phyloP scores from a whole-genome alignment of 2,113 vertebrate genomes.

The Mesocricetus auratus region DNA sequence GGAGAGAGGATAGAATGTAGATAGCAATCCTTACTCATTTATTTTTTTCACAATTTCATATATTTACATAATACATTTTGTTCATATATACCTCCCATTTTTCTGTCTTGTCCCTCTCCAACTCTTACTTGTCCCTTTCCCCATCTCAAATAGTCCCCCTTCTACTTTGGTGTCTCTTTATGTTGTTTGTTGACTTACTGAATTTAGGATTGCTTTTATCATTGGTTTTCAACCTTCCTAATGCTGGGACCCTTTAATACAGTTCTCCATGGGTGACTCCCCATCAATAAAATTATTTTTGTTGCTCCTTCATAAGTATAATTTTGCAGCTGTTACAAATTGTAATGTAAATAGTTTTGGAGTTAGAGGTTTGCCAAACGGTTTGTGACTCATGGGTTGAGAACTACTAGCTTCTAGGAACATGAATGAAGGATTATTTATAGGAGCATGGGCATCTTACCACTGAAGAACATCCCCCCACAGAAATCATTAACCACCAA shows the following conservation, averaged over 20 bases:
- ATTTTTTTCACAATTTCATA: not conserved
- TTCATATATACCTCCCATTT: not conserved
- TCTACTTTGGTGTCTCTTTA: not conserved
- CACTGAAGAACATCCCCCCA: not conserved
- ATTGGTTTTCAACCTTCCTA: not conserved
- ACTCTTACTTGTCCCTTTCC: not conserved
- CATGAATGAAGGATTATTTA: not conserved
- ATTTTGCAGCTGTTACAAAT: not conserved
- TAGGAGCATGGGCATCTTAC: not conserved
- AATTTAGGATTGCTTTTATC: not conserved
- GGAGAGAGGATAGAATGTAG: not conserved
- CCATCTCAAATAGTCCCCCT: not conserved
- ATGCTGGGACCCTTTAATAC: not conserved
- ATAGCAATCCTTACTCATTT: not conserved
- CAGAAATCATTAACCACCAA: not conserved
- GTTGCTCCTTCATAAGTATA: not conserved
- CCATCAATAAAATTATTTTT: not conserved
- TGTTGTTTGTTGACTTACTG: not conserved
- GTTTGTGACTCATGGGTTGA: not conserved
- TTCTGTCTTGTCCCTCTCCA: not conserved
- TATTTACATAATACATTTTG: not conserved
- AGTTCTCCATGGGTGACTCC: not conserved
- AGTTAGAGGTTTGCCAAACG: not conserved
- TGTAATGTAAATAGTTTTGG: not conserved
- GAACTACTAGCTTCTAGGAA: not conserved